Evolutionary conservation across 2,888 invertebrate species (phyloP).

Genomic region (Morinoia aosen): DNA sequence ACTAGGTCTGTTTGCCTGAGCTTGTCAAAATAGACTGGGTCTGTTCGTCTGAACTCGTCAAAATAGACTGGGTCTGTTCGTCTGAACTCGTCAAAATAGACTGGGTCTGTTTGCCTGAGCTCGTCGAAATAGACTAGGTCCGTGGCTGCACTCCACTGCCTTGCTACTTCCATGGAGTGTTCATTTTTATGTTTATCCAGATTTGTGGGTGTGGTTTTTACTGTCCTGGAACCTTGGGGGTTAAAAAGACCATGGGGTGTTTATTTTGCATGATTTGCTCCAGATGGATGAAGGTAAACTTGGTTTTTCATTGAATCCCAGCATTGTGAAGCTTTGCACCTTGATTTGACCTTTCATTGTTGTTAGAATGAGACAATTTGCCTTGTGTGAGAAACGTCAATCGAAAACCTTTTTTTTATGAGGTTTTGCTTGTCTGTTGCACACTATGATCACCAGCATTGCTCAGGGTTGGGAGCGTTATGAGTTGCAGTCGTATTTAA

Average conservation of each 20-base stretch:
- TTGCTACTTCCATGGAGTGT: neutral
- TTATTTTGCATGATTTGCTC: neutral
- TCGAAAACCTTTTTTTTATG: neutral
- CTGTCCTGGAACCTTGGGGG: neutral
- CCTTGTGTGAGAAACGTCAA: neutral
- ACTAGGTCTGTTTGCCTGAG: neutral
- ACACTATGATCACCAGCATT: neutral
- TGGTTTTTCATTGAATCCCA: neutral
- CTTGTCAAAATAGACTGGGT: neutral
- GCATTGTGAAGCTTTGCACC: neutral
- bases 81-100: too few species aligned
- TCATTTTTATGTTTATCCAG: neutral
- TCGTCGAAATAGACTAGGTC: conserved; percentile 15
- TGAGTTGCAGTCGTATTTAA: neutral
- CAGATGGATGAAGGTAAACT: neutral
- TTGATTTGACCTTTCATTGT: neutral
- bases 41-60: neutral
- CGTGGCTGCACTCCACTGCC: neutral
- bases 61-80: neutral
- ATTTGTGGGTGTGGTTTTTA: neutral
- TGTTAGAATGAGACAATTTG: neutral
- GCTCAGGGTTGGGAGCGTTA: neutral
- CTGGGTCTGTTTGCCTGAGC: neutral
- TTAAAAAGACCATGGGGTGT: neutral
- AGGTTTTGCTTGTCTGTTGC: neutral